phyloP scores from a whole-genome alignment of 2,797 vertebrate genomes.

The Aphelocoma californica region DNA sequence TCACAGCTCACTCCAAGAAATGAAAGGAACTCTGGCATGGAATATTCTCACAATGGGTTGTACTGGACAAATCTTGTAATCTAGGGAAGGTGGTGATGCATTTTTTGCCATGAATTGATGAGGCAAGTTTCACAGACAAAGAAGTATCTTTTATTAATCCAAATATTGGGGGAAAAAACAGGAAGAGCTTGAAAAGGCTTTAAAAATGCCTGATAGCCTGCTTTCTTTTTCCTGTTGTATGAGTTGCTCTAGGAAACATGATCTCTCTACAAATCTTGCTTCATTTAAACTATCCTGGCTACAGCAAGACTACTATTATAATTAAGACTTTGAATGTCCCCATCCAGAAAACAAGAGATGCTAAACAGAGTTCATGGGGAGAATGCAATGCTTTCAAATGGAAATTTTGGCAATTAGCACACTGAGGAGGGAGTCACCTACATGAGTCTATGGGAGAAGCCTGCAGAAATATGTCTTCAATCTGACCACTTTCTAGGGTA shows the following conservation, averaged over 20 bases:
- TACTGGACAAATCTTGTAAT: not conserved
- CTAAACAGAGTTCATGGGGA: not conserved
- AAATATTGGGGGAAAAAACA: not conserved
- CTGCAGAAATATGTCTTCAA: not conserved
- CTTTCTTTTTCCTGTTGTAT: not conserved
- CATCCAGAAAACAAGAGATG: not conserved
- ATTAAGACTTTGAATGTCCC: not conserved
- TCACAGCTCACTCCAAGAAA: not conserved
- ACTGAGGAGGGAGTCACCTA: not conserved
- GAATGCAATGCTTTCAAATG: not conserved
- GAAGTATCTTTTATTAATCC: not conserved
- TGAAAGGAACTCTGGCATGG: not conserved
- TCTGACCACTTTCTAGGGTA: not conserved
- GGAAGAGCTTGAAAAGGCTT: not conserved
- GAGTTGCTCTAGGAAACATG: not conserved
- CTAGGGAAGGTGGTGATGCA: not conserved
- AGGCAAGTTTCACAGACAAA: not conserved
- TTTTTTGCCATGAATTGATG: not conserved
- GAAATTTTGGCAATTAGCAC: not conserved
- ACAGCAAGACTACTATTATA: not conserved
- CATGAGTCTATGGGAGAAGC: not conserved
- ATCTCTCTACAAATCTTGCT: not conserved
- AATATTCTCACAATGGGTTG: not conserved
- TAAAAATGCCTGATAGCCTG: not conserved
- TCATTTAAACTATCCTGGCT: not conserved